Conservation (phyloP, 2,113 vertebrate species). For the Nansenia antarctica region DNA sequence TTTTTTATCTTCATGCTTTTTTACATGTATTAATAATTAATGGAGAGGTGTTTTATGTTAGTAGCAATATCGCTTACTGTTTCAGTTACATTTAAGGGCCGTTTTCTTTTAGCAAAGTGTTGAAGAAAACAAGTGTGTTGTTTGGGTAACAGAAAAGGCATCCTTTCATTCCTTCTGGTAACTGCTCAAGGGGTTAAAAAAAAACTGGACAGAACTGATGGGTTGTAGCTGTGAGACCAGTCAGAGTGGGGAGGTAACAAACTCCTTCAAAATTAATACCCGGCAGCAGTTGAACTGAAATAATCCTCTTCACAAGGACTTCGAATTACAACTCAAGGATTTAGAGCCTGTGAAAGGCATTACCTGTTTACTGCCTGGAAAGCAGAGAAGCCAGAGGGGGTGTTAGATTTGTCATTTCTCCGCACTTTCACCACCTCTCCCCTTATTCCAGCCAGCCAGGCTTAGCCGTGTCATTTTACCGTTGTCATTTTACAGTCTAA, state of each 20-base stretch:
- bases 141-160: not conserved
- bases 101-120: not conserved
- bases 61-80: too few species aligned
- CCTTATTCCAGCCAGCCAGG: not conserved
- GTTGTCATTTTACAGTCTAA: not conserved
- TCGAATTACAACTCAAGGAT: constrained; percentile 9
- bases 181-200: not conserved
- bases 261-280: constrained; percentile 9
- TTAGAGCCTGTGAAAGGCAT: constrained; percentile 19
- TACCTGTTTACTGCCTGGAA: constrained; percentile 15
- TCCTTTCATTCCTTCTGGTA: not conserved
- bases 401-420: not conserved
- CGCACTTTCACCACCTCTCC: not conserved
- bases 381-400: not conserved
- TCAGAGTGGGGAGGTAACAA: not conserved
- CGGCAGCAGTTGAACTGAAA: constrained; percentile 6
- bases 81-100: not conserved
- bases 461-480: not conserved
- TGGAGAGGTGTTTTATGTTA: too few species aligned
- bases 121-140: not conserved
- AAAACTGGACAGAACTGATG: not conserved
- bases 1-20: too few species aligned
- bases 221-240: not conserved
- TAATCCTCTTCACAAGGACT: constrained; percentile 15
- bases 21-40: too few species aligned